Conservation (phyloP, 2,797 vertebrate species). For the Bradypodion pumilum region DNA sequence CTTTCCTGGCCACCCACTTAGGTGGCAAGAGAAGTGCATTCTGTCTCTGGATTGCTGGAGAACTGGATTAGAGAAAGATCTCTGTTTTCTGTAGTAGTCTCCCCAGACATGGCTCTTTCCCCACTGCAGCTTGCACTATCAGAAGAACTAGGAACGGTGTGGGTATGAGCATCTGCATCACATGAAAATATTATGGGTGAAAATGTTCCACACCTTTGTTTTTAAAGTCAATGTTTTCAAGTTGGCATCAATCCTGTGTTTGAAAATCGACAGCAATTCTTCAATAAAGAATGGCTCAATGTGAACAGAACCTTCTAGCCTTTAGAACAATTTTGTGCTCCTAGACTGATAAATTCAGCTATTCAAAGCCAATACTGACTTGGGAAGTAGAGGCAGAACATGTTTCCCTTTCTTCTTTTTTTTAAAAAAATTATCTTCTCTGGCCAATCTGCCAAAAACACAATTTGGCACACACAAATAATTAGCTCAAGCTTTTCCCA, state of each 20-base stretch:
- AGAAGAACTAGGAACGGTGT: no score
- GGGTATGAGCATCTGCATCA: not conserved
- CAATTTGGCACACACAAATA: slow-evolving; percentile 57
- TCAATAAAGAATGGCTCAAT: slow-evolving; percentile 33
- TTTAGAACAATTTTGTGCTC: slow-evolving; percentile 57
- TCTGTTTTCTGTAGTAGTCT: not conserved
- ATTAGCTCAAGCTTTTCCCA: slow-evolving; percentile 67
- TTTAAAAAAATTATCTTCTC: slow-evolving; percentile 10
- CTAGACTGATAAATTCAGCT: slow-evolving; percentile 60
- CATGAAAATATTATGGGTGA: not conserved
- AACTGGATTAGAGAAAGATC: not conserved
- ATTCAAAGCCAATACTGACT: slow-evolving; percentile 65
- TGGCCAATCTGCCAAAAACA: slow-evolving; percentile 61
- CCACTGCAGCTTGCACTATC: not conserved
- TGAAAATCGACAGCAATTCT: not conserved
- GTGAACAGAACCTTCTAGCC: not conserved
- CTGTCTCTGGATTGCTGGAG: not conserved
- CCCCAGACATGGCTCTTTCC: not conserved
- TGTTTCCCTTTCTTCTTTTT: slow-evolving; percentile 6
- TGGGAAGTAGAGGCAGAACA: slow-evolving; percentile 43
- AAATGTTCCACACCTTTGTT: not conserved
- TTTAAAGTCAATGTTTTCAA: no score
- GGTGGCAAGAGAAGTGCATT: not conserved
- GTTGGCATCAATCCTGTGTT: no score
- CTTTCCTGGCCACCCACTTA: not conserved